These are phyloP conservation scores for Pempheris klunzingeri DNA, from an alignment of 2,797 vertebrate species.

Conservation along the genomic window DNA sequence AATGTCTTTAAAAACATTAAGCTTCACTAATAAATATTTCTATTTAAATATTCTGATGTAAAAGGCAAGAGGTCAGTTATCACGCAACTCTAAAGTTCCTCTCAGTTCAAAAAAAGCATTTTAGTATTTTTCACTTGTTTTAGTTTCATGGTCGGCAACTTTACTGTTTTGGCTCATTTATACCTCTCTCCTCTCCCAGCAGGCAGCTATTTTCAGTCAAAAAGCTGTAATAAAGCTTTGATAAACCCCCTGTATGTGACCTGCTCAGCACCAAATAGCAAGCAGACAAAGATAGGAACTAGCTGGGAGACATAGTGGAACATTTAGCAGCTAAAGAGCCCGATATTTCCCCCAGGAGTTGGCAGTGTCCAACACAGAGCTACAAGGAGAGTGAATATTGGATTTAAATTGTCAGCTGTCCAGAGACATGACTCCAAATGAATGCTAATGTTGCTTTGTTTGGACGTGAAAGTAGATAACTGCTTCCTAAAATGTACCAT, in stretches of 20 bases:
- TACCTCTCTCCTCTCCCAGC: too few species aligned
- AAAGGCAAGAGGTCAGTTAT: not conserved
- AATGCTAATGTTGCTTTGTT: not conserved
- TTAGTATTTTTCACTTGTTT: not conserved
- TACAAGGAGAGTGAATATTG: not conserved
- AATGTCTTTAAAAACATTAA: constrained; percentile 3
- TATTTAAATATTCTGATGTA: not conserved
- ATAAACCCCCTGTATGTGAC: too few species aligned
- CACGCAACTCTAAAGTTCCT: not conserved
- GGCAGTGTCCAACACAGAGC: not conserved
- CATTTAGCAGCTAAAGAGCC: too few species aligned
- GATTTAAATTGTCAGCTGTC: not conserved
- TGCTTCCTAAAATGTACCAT: not conserved
- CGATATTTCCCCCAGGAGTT: not conserved
- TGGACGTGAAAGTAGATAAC: not conserved
- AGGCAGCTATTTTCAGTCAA: too few species aligned
- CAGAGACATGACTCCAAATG: too few species aligned
- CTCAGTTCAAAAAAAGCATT: not conserved
- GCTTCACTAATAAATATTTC: not conserved
- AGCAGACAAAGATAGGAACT: too few species aligned
- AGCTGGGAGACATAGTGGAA: too few species aligned
- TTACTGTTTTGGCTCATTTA: not conserved
- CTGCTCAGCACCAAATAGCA: too few species aligned
- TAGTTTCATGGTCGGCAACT: not conserved
- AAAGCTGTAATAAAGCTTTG: not conserved